A percentile compares a stretch with the other conserved stretches of the same genome.
Evolutionary conservation across 1,140 invertebrate genomes (phyloP).

Genomic region (Drosophila murphyi): DNA sequence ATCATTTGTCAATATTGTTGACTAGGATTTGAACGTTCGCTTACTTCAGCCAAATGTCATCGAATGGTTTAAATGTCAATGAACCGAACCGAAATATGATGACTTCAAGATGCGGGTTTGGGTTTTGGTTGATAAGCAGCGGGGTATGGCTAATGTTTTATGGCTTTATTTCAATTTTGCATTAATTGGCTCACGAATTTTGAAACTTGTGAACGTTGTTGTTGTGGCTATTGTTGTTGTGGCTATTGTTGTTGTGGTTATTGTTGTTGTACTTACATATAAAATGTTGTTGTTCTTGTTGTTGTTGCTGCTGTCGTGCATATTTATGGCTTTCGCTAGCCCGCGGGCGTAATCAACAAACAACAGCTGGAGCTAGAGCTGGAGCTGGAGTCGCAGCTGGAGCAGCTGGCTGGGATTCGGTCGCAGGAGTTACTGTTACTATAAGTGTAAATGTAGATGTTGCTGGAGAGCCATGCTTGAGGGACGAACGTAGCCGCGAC

Average conservation of each 20-base stretch:
- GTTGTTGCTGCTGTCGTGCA: conserved; percentile 26
- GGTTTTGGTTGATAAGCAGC: conserved; percentile 28
- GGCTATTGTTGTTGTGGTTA: conserved; percentile 24
- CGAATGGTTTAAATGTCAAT: conserved; percentile 57
- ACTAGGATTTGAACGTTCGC: background rate
- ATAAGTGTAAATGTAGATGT: background rate
- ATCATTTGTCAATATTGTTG: conserved; percentile 6
- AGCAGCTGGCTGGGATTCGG: background rate
- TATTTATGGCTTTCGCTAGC: conserved; percentile 55
- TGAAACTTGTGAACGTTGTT: conserved; percentile 46
- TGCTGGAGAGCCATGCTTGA: conserved; percentile 40
- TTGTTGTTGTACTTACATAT: conserved; percentile 28
- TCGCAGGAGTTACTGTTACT: conserved; percentile 22
- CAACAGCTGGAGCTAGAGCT: conserved; percentile 13
- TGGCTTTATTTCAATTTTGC: conserved; percentile 76
- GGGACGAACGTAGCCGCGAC: conserved; percentile 20
- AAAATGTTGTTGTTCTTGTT: conserved; percentile 33
- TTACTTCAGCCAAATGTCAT: conserved; percentile 34
- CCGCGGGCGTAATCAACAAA: conserved; percentile 43
- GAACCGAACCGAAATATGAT: conserved; percentile 29
- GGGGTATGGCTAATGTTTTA: conserved; percentile 47
- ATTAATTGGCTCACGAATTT: conserved; percentile 69
- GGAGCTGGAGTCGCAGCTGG: background rate
- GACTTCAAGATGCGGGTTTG: conserved; percentile 21
- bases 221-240: conserved; percentile 26